Evolutionary conservation across 2,888 invertebrate species (phyloP), one percentile per base, ranked within the genome.

Genomic region (Anoplius nigerrimus): DNA sequence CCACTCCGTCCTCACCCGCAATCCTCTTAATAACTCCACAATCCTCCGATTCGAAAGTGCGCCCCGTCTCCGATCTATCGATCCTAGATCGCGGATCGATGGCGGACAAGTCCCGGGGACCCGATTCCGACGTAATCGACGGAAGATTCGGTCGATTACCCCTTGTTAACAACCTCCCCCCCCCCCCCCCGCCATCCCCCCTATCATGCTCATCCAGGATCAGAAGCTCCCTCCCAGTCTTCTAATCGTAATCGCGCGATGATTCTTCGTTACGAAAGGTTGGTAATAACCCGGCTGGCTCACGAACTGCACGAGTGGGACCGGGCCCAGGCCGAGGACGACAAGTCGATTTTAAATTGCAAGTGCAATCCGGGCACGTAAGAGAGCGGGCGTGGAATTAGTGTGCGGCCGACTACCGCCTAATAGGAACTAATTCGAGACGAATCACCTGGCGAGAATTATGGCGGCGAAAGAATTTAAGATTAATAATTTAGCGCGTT

Each of bases 371-470:
- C 59, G 66, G 46, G 56, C 69, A 66, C 63, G 68, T 66, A 66
- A 64, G 42, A 64, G 52, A 5, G 24, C 20, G 42, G 13, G 62
- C 18, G 67, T n/a, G 52, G 68, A 74, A 72, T 79, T 76, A 72
- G 70, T 55, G 52, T 6, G 16, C 64, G 59, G 27, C 57, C 53
- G 70, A 51, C 70, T 64, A 66, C 71, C 70, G 66, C 57, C 74
- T 80, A 82, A 81, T 75, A 75, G 69, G 68, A 76, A 73, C 75
- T 82, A 80, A 80, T 78, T 82, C 73, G 71, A 75, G 78, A 74
- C 74, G 80, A 79, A 76, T 82, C 73, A 68, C 62, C 69, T 55
- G 67, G 60, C 64, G 69, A 75, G 73, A 78, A 71, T 81, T 77
- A 81, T 70, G 69, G 62, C 69, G 71, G 71, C 69, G 69, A 67